Conservation (phyloP, 1,140 invertebrate species). For the Panulirus ornatus region DNA sequence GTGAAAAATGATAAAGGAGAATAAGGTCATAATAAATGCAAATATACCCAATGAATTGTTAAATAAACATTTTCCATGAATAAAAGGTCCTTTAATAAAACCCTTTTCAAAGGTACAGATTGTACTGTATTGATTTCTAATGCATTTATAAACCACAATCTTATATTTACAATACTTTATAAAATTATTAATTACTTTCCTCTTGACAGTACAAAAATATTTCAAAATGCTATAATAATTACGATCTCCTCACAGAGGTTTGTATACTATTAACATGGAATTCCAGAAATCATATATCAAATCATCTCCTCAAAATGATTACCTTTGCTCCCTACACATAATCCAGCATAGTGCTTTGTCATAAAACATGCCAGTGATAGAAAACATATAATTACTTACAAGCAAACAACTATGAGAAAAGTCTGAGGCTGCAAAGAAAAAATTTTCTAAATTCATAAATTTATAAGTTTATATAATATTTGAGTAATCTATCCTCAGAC, state of each 20-base stretch:
- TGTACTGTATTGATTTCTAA: neutral
- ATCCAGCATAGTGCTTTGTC: neutral
- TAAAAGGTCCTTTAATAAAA: neutral
- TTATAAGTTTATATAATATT: no score
- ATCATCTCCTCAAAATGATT: neutral
- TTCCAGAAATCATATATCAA: neutral
- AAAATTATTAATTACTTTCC: neutral
- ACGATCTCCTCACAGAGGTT: neutral
- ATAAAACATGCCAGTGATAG: neutral
- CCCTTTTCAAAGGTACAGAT: neutral
- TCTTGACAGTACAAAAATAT: conserved; percentile 20
- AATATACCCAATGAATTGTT: no score
- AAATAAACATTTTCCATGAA: no score
- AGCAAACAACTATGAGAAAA: no score
- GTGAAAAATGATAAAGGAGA: no score
- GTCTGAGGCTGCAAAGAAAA: no score
- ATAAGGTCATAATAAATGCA: no score
- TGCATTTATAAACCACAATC: neutral
- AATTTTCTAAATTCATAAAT: no score
- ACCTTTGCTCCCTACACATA: neutral
- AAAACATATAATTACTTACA: neutral
- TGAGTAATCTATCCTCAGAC: no score
- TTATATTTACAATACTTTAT: neutral
- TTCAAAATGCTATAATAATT: neutral
- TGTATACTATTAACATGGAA: neutral